phyloP scores from a whole-genome alignment of 2,113 vertebrate genomes.

The Misgurnus mizolepis region DNA sequence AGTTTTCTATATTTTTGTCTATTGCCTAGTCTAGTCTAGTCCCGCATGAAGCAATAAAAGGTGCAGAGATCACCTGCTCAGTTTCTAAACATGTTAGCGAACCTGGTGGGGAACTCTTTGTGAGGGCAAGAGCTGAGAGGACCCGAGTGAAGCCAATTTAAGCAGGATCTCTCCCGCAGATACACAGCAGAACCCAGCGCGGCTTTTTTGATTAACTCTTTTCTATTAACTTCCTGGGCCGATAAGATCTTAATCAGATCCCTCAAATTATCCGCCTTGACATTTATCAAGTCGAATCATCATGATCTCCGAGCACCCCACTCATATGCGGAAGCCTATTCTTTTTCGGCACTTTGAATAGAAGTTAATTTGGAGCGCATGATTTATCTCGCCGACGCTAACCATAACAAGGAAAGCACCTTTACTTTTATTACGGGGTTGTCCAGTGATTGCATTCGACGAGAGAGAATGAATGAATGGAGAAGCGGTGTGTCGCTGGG shows the following conservation, averaged over 20 bases:
- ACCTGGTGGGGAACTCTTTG: slow-evolving; percentile 52
- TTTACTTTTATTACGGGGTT: slow-evolving; percentile 85
- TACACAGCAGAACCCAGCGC: slow-evolving; percentile 63
- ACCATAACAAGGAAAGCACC: slow-evolving; percentile 79
- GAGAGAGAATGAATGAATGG: slow-evolving; percentile 86
- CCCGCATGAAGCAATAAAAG: slow-evolving; percentile 31
- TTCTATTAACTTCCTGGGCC: slow-evolving; percentile 85
- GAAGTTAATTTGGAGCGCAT: slow-evolving; percentile 90
- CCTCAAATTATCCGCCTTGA: slow-evolving; percentile 84
- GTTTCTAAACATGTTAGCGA: slow-evolving; percentile 62
- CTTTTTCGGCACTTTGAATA: slow-evolving; percentile 82
- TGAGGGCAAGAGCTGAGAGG: slow-evolving; percentile 43
- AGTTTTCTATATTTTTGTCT: not conserved
- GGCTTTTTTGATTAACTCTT: slow-evolving; percentile 77
- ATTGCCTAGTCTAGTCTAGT: not conserved
- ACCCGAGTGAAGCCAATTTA: slow-evolving; percentile 50
- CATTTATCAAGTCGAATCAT: slow-evolving; percentile 84
- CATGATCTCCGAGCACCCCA: slow-evolving; percentile 72
- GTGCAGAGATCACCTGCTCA: slow-evolving; percentile 58
- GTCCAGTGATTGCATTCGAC: slow-evolving; percentile 92
- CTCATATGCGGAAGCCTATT: slow-evolving; percentile 73
- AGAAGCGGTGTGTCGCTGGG: slow-evolving; percentile 82
- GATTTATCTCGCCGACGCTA: slow-evolving; percentile 85
- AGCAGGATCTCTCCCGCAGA: slow-evolving; percentile 63
- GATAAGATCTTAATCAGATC: slow-evolving; percentile 89